phyloP scores from a whole-genome alignment of 1,140 invertebrate genomes.

The Drosophila kurseongensis region DNA sequence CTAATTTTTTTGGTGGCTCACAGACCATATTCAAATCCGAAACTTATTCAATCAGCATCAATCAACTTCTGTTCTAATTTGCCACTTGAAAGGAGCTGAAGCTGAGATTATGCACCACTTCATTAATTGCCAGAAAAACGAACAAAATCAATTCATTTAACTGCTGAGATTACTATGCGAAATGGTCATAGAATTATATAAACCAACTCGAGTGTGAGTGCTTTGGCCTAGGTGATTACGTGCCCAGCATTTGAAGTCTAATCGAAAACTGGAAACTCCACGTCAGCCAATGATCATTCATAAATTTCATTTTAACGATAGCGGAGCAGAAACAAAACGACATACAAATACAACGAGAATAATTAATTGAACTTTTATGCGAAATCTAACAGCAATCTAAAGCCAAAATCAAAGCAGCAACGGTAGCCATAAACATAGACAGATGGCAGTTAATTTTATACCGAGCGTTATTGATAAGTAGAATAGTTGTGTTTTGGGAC shows the following conservation, averaged over 20 bases:
- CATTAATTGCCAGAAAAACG: slow-evolving; percentile 36
- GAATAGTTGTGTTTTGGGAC: slow-evolving; percentile 18
- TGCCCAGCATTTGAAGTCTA: slow-evolving; percentile 43
- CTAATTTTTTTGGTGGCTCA: slow-evolving; percentile 25
- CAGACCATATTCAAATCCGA: slow-evolving; percentile 13
- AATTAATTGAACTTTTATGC: slow-evolving; percentile 73
- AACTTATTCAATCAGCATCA: slow-evolving; percentile 42
- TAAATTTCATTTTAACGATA: slow-evolving; percentile 69
- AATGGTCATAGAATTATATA: slow-evolving; percentile 46
- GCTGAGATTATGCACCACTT: slow-evolving; percentile 17
- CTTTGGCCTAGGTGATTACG: slow-evolving; percentile 46
- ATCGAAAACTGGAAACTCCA: slow-evolving; percentile 35
- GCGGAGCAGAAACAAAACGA: slow-evolving; percentile 37
- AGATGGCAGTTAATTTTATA: slow-evolving; percentile 43
- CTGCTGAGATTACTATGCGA: slow-evolving; percentile 40
- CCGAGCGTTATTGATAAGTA: slow-evolving; percentile 48
- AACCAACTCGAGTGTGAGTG: slow-evolving; percentile 27
- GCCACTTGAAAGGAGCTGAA: slow-evolving; percentile 41
- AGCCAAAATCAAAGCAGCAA: slow-evolving; percentile 17
- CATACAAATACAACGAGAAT: slow-evolving; percentile 33
- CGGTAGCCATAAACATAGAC: slow-evolving; percentile 36
- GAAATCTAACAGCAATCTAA: slow-evolving; percentile 41
- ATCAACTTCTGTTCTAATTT: slow-evolving; percentile 53
- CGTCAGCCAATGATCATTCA: slow-evolving; percentile 59
- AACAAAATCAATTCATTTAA: slow-evolving; percentile 24